A percentile compares a stretch with the other conserved stretches of the same genome.
phyloP scores from a whole-genome alignment of 1,140 invertebrate genomes.

The Agrilus planipennis region DNA sequence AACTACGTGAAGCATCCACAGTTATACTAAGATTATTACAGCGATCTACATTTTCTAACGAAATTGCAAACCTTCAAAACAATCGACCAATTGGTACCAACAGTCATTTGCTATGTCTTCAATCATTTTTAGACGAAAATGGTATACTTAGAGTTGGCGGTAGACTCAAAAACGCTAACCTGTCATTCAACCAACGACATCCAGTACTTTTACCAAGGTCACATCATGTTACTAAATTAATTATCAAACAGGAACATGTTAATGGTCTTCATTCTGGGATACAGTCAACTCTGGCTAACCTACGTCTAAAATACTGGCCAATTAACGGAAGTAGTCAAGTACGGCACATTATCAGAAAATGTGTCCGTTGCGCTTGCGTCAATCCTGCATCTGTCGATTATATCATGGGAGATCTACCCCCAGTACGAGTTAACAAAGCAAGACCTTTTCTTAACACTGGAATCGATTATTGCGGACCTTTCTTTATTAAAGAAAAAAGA shows the following conservation, averaged over 20 bases:
- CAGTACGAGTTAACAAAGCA: too few species aligned
- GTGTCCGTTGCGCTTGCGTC: too few species aligned
- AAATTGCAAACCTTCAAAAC: constrained; percentile 2
- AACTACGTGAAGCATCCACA: constrained; percentile 1
- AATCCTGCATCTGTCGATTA: too few species aligned
- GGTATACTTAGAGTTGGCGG: constrained; percentile 10
- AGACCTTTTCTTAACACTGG: too few species aligned
- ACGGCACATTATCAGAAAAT: too few species aligned
- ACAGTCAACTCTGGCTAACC: too few species aligned
- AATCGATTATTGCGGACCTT: constrained; percentile 8
- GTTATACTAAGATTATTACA: background rate
- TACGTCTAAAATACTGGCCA: constrained; percentile 20
- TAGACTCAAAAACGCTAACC: background rate
- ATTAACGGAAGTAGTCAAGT: constrained; percentile 7
- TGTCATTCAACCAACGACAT: constrained; percentile 9
- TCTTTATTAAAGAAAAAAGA: background rate
- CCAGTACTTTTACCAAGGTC: constrained; percentile 10
- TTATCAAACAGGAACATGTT: too few species aligned
- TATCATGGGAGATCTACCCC: too few species aligned
- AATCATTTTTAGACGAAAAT: constrained; percentile 9
- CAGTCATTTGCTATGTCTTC: constrained; percentile 1
- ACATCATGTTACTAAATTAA: constrained; percentile 10
- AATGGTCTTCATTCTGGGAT: too few species aligned
- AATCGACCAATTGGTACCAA: background rate
- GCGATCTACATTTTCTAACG: background rate